A percentile compares a stretch with the other conserved stretches of the same genome.
These are phyloP conservation scores for Accipiter virgatus DNA, from an alignment of 2,113 vertebrate species.

Conservation along the genomic window DNA sequence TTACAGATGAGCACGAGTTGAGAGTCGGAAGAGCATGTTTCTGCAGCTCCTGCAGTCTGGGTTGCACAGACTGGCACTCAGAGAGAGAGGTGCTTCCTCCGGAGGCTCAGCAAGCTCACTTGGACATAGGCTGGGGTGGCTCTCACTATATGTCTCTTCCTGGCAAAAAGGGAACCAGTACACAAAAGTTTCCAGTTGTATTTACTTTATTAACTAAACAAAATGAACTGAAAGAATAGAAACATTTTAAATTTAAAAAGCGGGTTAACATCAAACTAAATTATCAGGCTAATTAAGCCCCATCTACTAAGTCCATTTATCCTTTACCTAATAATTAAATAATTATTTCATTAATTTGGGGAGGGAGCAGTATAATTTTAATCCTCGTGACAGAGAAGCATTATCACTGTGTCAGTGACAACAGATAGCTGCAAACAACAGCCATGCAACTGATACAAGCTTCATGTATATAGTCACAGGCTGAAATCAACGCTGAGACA, in stretches of 20 bases:
- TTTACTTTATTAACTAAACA: background rate
- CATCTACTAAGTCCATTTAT: background rate
- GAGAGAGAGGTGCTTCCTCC: background rate
- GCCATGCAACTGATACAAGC: background rate
- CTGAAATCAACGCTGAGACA: background rate
- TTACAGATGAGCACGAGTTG: background rate
- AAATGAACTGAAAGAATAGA: background rate
- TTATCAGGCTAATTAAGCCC: background rate
- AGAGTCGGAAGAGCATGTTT: background rate
- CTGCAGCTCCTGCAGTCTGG: background rate
- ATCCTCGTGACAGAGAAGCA: background rate
- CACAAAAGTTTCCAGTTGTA: background rate
- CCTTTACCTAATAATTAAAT: background rate
- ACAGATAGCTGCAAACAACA: rapidly evolving
- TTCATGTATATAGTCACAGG: background rate
- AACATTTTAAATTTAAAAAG: background rate
- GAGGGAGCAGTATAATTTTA: background rate
- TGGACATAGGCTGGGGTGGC: no score
- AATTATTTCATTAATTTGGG: background rate
- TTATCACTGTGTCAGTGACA: background rate
- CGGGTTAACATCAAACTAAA: background rate
- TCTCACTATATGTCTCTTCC: background rate
- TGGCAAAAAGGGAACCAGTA: background rate
- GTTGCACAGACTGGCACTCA: background rate
- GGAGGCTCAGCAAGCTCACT: background rate